Conservation (phyloP, 2,888 invertebrate genomes). For the Hypomecis atomaria region DNA sequence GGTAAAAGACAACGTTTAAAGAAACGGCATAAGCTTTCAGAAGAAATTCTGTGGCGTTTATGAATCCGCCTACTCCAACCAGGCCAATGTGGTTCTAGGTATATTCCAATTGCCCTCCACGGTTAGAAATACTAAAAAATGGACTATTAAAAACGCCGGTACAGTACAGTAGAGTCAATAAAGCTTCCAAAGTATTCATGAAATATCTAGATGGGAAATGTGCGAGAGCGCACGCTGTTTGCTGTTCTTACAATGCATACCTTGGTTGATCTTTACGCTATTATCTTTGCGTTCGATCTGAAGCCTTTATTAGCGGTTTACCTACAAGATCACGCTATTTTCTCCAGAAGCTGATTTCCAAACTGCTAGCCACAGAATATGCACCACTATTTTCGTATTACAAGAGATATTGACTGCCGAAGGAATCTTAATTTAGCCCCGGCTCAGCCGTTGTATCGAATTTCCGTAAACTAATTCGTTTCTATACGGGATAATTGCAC, state of each 20-base stretch:
- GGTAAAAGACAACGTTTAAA: no score
- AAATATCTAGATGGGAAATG: no score
- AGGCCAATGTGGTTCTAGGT: no score
- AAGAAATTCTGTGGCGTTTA: no score
- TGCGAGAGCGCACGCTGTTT: background rate
- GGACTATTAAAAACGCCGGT: no score
- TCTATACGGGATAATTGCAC: constrained; percentile 40
- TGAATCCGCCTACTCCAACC: no score
- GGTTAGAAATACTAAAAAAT: no score
- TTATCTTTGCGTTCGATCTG: constrained; percentile 39
- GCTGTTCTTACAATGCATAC: constrained; percentile 11
- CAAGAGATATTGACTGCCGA: constrained; percentile 40
- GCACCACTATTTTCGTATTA: constrained; percentile 14
- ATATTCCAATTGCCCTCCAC: no score
- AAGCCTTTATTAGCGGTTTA: constrained; percentile 46
- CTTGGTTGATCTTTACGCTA: constrained; percentile 33
- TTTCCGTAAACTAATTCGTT: constrained; percentile 38
- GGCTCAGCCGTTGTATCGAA: constrained; percentile 35
- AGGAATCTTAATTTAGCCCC: constrained; percentile 49
- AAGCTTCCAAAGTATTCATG: no score
- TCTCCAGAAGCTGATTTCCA: constrained; percentile 49
- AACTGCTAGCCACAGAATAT: constrained; percentile 44
- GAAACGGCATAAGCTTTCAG: no score
- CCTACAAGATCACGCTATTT: constrained; percentile 45
- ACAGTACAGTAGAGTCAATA: no score